Percentiles rank a stretch among this genome's conserved stretches.
Evolutionary conservation across 2,797 vertebrate genomes (phyloP).

Genomic region (Psittacula echo): DNA sequence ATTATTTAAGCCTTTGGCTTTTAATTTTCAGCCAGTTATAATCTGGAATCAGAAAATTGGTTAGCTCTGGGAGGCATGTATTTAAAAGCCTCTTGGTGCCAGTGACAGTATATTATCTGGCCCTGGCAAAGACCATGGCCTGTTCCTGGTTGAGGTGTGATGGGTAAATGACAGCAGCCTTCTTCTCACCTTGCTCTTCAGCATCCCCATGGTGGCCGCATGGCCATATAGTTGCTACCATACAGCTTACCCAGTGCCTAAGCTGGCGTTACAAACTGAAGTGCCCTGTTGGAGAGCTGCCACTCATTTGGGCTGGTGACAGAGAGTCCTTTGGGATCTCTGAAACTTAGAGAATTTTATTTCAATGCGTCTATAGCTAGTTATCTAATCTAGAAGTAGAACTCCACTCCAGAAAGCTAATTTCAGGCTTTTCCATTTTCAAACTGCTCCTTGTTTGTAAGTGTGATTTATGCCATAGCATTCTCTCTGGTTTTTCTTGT

Average conservation of each 20-base stretch:
- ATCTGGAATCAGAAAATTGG: not conserved
- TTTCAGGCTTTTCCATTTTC: not conserved
- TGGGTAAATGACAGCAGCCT: not conserved
- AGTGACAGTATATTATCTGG: not conserved
- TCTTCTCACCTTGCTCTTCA: not conserved
- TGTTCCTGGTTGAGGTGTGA: not conserved
- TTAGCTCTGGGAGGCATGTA: not conserved
- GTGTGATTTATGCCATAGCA: not conserved
- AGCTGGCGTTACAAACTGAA: fast-evolving
- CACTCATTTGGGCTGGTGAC: not conserved
- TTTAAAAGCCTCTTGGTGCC: not conserved
- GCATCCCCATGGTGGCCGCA: fast-evolving
- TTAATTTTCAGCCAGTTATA: not conserved
- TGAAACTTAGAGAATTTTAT: not conserved
- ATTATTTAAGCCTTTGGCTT: not conserved
- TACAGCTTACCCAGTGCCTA: fast-evolving
- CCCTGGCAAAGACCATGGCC: not conserved
- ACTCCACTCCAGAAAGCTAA: not conserved
- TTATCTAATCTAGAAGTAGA: not conserved
- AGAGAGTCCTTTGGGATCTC: not conserved
- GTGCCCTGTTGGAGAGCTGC: not conserved
- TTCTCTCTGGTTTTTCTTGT: not conserved
- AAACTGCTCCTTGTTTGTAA: not conserved
- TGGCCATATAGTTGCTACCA: not conserved
- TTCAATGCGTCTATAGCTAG: fast-evolving